phyloP scores from a whole-genome alignment of 2,797 vertebrate genomes.

The Thamnophis elegans region DNA sequence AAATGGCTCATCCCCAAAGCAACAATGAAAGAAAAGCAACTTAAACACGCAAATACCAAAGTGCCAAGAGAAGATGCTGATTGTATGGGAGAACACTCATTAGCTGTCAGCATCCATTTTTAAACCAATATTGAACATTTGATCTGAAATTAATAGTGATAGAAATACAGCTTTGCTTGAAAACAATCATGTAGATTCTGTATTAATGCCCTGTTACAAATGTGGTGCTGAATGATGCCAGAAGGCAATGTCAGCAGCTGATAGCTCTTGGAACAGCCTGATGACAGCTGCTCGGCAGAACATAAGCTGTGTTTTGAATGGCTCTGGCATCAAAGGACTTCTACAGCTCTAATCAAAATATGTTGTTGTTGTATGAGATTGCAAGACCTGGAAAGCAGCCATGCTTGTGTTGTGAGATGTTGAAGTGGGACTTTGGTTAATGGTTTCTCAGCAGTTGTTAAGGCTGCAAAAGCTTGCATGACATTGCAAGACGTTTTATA shows the following conservation, averaged over 20 bases:
- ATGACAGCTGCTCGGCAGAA: slow-evolving; percentile 55
- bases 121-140: slow-evolving; percentile 1
- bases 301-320: slow-evolving; percentile 23
- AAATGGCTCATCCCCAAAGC: not conserved
- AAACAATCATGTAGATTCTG: slow-evolving; percentile 14
- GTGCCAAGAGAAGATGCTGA: not conserved
- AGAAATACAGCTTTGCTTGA: slow-evolving; percentile 7
- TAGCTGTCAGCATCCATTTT: not conserved
- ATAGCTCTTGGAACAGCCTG: slow-evolving; percentile 33
- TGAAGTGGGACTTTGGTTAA: slow-evolving; percentile 32
- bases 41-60: not conserved
- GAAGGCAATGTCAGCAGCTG: not conserved
- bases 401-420: slow-evolving; percentile 1
- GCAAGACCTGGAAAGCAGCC: slow-evolving; percentile 30
- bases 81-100: rapidly evolving
- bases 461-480: not conserved
- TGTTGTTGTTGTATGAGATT: slow-evolving; percentile 52
- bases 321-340: slow-evolving; percentile 56
- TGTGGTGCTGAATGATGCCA: not conserved
- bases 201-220: rapidly evolving
- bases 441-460: slow-evolving; percentile 35
- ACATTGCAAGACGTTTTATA: not conserved
- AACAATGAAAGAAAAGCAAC: not conserved
- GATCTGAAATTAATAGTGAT: not conserved
- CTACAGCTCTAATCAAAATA: slow-evolving; percentile 48